Base-by-base conservation (phyloP, 2,113 vertebrate genomes). In the Danionella cerebrum region DNA sequence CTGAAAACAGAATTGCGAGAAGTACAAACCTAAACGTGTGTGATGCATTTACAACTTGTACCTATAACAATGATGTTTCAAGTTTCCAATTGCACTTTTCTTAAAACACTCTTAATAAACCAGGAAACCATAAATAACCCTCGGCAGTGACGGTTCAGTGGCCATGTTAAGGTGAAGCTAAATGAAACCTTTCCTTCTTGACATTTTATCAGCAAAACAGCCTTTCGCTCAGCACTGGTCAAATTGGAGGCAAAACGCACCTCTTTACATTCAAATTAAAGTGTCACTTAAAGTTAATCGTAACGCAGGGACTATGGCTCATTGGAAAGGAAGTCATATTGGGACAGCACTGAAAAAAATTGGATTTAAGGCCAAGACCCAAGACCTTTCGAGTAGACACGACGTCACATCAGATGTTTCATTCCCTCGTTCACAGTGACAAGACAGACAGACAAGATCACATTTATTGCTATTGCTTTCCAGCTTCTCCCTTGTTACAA, bases 221-320 rank as follows among this genome's bases (percentile, higher is more conserved):
- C 6, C 35, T n/a, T 63, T 70, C 22, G 31, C 45, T 16, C 47
- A 11, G 44, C 39, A 13, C 6, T 33, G 63, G 19, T 21, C 22
- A 44, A 75, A 55, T 66, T 65, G 62, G 66, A 69, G 70, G 39
- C 47, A 55, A 53, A 63, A 50, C 19, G 27, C 65, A 44, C 16
- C 53, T 53, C 68, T 76, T 73, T 58, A 68, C 67, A 71, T 76
- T 69, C 44, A 70, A 73, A 78, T 76, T 73, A 65, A 76, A 76
- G 60, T 79, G 74, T 76, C 74, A 69, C 62, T 78, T 78, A 75
- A 77, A 71, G 70, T 76, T 69, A 77, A 69, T 67, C 50, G 33
- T 59, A 79, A 74, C 55, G 13, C 41, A 55, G 35, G 48, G 64
- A 65, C 53, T 66, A 36, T 70, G 63, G 74, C 69, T 47, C 45